Conservation (phyloP, 2,797 vertebrate species). For the Malacoctenus gilli region DNA sequence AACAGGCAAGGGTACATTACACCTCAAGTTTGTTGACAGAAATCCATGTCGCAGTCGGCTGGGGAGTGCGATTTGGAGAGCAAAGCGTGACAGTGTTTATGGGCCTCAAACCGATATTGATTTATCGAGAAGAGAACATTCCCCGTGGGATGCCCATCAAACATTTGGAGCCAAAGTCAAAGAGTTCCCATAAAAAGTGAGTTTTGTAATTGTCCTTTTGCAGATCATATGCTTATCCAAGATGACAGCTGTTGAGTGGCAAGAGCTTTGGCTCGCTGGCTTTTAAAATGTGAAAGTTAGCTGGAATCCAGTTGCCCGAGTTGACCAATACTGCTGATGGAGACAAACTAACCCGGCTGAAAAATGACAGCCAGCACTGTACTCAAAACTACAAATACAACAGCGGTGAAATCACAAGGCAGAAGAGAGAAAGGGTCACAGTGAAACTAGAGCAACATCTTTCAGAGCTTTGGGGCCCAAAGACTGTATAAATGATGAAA, state of each 20-base stretch:
- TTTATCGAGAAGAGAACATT: not conserved
- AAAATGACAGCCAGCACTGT: constrained; percentile 53
- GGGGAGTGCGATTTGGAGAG: constrained; percentile 10
- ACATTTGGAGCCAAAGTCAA: not conserved
- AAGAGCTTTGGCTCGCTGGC: constrained; percentile 29
- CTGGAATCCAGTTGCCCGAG: constrained; percentile 50
- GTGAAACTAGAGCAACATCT: constrained; percentile 40
- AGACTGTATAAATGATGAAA: constrained; percentile 31
- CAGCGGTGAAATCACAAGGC: constrained; percentile 47
- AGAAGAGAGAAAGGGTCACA: constrained; percentile 38
- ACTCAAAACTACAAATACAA: constrained; percentile 52
- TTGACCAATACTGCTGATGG: constrained; percentile 62
- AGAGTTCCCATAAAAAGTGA: constrained; percentile 2
- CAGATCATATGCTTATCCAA: constrained; percentile 12
- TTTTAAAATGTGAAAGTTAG: constrained; percentile 61
- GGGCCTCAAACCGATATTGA: not conserved
- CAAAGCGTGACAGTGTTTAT: not conserved
- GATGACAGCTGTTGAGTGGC: constrained; percentile 18
- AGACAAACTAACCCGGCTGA: constrained; percentile 58
- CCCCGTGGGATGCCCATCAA: not conserved
- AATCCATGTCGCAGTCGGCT: constrained; percentile 8
- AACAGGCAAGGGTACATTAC: constrained; percentile 42
- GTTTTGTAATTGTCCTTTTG: constrained; percentile 4
- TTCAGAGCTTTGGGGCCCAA: constrained; percentile 13
- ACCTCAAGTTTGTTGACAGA: constrained; percentile 27